A percentile compares a stretch with the other conserved stretches of the same genome.
Evolutionary conservation across 1,140 invertebrate genomes (phyloP).

Genomic region (Zeugodacus cucurbitae): DNA sequence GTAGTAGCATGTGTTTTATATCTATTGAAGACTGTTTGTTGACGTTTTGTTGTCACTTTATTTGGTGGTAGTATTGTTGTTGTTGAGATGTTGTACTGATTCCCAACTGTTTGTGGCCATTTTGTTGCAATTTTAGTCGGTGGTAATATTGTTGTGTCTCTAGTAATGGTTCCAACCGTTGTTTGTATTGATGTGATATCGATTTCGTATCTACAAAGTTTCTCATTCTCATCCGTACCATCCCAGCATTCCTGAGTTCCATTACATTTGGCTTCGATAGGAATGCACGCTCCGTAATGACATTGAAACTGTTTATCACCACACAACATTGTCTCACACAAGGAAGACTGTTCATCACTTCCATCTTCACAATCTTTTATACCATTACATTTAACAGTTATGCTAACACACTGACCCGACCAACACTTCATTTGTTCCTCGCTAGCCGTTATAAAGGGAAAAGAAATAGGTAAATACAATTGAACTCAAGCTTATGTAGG

Average conservation of each 20-base stretch:
- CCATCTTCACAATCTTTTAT: constrained; percentile 73
- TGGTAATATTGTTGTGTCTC: too few relatives aligned
- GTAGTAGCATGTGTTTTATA: too few relatives aligned
- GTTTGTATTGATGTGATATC: not conserved
- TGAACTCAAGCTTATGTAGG: too few relatives aligned
- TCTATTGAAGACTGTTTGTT: too few relatives aligned
- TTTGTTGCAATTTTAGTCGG: too few relatives aligned
- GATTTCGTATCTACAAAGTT: not conserved
- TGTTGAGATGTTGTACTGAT: too few relatives aligned
- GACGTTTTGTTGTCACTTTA: too few relatives aligned
- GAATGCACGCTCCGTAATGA: not conserved
- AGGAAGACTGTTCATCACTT: constrained; percentile 69
- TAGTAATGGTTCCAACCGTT: too few relatives aligned
- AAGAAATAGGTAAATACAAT: too few relatives aligned
- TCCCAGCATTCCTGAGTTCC: not conserved
- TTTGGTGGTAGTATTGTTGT: too few relatives aligned
- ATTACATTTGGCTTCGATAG: not conserved
- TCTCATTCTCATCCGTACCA: not conserved
- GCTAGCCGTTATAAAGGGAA: too few relatives aligned
- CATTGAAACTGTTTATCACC: not conserved
- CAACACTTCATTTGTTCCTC: constrained; percentile 66
- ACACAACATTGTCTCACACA: not conserved
- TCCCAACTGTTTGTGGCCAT: too few relatives aligned
- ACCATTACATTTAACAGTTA: constrained; percentile 70
- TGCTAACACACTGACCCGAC: constrained; percentile 72